Evolutionary conservation across 2,797 vertebrate species (phyloP), one percentile per base, ranked within the genome.

Genomic region (Acanthiza pusilla): DNA sequence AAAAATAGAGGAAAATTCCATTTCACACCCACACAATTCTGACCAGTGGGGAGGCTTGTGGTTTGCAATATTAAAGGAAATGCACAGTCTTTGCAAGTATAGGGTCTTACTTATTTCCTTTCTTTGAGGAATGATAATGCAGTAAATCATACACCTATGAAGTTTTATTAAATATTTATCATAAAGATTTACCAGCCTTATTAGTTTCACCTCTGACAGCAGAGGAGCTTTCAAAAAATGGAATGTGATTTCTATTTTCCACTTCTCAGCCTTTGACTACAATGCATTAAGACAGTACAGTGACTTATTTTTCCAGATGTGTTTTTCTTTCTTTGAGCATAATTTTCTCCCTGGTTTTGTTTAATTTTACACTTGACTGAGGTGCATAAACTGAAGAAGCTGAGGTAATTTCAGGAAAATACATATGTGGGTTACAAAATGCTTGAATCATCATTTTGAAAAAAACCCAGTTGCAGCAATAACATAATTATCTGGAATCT

Each of bases 81-180:
- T 23, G 14, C 23, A 48, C 20, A 60, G 40, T 45, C 68, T 77
- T 80, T 89, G 63, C 68, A 89, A 89, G 62, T 40, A 68, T 21
- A 80, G 29, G 9, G 15, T 88, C 65, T 62, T 60, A 71, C 27
- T 40, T 92, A 93, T 83, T 95, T 92, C 79, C 73, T 88, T 88
- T 89, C 75, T 93, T 91, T 55, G 51, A 78, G 45, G 26, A 88
- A 81, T 70, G 85, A 92, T 95, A 92, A 93, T 60, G 75, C 55
- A 89, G 47, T 93, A 94, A 93, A 94, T 96, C 84, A 91, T 38
- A 80, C 22, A 89, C 30, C 79, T 92, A 72, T 86, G 58, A 86
- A 93, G 93, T 76, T 91, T 63, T 84, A 93, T 93, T 92, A 97
- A 97, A 94, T 92, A 93, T 97, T 97, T 94, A 96, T 95, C 53